phyloP scores from a whole-genome alignment of 2,797 vertebrate genomes.

The Passerculus sandwichensis region DNA sequence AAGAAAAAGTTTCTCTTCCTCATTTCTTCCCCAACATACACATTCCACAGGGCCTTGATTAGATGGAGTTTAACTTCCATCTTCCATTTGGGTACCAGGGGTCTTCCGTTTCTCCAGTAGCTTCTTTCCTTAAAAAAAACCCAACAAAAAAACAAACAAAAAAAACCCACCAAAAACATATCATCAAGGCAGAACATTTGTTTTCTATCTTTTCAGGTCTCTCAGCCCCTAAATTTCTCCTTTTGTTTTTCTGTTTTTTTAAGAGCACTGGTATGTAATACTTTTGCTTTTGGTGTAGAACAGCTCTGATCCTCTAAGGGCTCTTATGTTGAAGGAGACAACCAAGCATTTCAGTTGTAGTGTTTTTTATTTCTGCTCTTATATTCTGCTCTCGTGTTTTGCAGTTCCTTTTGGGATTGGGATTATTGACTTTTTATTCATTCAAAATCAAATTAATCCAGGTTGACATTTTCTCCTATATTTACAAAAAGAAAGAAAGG shows the following conservation, averaged over 20 bases:
- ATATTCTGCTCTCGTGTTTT: not conserved
- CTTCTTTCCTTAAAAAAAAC: not conserved
- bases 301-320: not conserved
- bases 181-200: not conserved
- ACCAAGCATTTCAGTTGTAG: not conserved
- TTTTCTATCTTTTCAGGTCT: not conserved
- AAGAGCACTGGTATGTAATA: not conserved
- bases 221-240: not conserved
- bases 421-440: not conserved
- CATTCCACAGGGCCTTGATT: not conserved
- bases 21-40: not conserved
- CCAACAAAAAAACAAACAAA: not conserved
- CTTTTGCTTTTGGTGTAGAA: not conserved
- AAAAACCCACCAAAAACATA: not conserved
- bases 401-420: not conserved
- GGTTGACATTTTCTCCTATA: not conserved
- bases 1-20: not conserved
- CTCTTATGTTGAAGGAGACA: not conserved
- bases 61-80: not conserved
- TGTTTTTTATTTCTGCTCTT: not conserved
- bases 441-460: not conserved
- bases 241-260: not conserved
- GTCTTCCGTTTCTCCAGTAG: not conserved
- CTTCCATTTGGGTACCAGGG: not conserved
- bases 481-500: not conserved